These are phyloP conservation scores for Panorpa germanica DNA, from an alignment of 2,888 invertebrate species.

Conservation along the genomic window DNA sequence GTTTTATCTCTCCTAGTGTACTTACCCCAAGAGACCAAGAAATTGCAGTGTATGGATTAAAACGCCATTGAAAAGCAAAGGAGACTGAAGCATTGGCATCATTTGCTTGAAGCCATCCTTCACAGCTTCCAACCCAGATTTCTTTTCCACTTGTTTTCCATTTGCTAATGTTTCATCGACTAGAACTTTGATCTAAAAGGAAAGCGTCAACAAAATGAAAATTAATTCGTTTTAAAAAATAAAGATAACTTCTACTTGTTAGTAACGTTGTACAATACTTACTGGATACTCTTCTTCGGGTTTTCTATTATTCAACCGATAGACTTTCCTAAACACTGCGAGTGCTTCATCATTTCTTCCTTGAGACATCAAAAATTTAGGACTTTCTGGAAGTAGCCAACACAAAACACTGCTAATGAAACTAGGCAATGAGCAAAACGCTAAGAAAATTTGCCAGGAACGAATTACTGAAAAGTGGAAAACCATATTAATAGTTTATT, in stretches of 20 bases:
- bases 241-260: too few species aligned
- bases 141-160: too few species aligned
- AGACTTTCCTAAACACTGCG: slow-evolving; percentile 40
- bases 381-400: slow-evolving; percentile 52
- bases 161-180: too few species aligned
- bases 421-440: slow-evolving; percentile 38
- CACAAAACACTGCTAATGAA: slow-evolving; percentile 40
- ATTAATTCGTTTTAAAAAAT: too few species aligned
- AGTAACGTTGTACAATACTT: too few species aligned
- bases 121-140: slow-evolving; percentile 31
- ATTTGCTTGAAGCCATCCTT: slow-evolving; percentile 40
- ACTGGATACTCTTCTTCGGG: slow-evolving; percentile 45
- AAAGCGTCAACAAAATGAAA: too few species aligned
- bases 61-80: slow-evolving; percentile 36
- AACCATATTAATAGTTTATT: too few species aligned
- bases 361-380: slow-evolving; percentile 55
- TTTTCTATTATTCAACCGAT: slow-evolving; percentile 41
- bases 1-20: too few species aligned
- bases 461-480: too few species aligned
- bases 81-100: slow-evolving; percentile 40
- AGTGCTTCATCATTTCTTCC: slow-evolving; percentile 46
- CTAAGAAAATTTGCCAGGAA: slow-evolving; percentile 40
- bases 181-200: too few species aligned
- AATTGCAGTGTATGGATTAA: slow-evolving; percentile 45
- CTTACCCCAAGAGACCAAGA: slow-evolving; percentile 45